Conservation (phyloP, 2,888 invertebrate genomes). For the Cancer borealis region DNA sequence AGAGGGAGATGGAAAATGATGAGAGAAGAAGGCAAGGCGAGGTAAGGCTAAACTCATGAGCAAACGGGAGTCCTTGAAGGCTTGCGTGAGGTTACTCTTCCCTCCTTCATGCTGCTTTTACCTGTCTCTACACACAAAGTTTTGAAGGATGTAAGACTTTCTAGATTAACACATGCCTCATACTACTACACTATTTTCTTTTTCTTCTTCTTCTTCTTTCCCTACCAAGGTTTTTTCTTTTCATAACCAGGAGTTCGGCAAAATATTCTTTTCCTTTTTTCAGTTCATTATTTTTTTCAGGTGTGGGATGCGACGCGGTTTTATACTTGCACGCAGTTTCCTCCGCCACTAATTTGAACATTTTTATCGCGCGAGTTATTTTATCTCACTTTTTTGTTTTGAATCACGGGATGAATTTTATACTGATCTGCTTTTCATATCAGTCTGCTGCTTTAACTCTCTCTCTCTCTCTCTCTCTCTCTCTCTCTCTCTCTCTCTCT, state of each 20-base stretch:
- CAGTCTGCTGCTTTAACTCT: neutral
- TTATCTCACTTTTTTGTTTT: neutral
- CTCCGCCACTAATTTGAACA: neutral
- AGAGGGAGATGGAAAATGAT: neutral
- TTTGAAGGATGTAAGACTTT: conserved; percentile 7
- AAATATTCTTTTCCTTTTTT: neutral
- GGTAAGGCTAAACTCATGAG: conserved; percentile 24
- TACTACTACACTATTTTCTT: neutral
- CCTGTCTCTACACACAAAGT: conserved; percentile 35
- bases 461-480: neutral
- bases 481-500: conserved; percentile 21
- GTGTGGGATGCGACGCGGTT: neutral
- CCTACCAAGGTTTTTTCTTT: neutral
- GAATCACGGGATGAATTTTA: conserved; percentile 4
- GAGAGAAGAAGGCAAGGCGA: neutral
- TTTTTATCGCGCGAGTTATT: neutral
- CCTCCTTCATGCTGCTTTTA: neutral
- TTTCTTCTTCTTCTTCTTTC: neutral
- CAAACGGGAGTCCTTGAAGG: neutral
- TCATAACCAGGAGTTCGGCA: neutral
- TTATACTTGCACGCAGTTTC: neutral
- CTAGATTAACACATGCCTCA: conserved; percentile 7
- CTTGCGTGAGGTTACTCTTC: neutral
- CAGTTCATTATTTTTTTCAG: neutral
- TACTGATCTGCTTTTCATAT: neutral